phyloP scores from a whole-genome alignment of 1,140 invertebrate species.

The Eurosta solidaginis region DNA sequence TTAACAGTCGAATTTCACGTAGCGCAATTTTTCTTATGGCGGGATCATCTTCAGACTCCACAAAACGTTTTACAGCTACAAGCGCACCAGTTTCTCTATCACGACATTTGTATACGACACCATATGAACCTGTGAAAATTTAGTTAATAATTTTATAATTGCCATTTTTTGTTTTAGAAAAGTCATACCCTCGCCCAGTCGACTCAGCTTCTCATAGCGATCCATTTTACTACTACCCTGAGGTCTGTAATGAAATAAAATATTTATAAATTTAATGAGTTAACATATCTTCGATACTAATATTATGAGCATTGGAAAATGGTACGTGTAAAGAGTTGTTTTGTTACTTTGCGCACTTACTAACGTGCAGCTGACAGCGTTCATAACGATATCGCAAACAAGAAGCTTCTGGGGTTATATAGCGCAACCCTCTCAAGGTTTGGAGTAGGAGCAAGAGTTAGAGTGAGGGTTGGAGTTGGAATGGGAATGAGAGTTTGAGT shows the following conservation, averaged over 20 bases:
- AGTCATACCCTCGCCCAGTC: constrained; percentile 83
- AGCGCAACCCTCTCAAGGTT: too few relatives aligned
- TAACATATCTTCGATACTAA: neutral
- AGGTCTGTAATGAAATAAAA: constrained; percentile 65
- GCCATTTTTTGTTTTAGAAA: neutral
- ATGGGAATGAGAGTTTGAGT: too few relatives aligned
- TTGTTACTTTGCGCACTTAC: too few relatives aligned
- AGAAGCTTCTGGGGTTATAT: too few relatives aligned
- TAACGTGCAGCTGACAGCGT: too few relatives aligned
- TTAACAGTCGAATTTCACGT: constrained; percentile 95
- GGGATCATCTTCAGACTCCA: constrained; percentile 98
- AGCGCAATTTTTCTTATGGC: constrained; percentile 97
- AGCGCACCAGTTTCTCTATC: constrained; percentile 94
- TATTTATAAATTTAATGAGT: too few relatives aligned
- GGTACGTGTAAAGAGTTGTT: too few relatives aligned
- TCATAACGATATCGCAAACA: too few relatives aligned
- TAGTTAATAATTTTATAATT: neutral
- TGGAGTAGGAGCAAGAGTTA: too few relatives aligned
- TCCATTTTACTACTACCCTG: constrained; percentile 93
- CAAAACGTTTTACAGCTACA: constrained; percentile 98
- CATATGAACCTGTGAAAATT: constrained; percentile 79
- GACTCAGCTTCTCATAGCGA: constrained; percentile 94
- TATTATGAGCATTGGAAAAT: neutral
- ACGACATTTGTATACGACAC: constrained; percentile 97
- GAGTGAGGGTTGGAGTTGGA: too few relatives aligned